Conservation (phyloP, 2,113 vertebrate species). For the Seriola rivoliana region DNA sequence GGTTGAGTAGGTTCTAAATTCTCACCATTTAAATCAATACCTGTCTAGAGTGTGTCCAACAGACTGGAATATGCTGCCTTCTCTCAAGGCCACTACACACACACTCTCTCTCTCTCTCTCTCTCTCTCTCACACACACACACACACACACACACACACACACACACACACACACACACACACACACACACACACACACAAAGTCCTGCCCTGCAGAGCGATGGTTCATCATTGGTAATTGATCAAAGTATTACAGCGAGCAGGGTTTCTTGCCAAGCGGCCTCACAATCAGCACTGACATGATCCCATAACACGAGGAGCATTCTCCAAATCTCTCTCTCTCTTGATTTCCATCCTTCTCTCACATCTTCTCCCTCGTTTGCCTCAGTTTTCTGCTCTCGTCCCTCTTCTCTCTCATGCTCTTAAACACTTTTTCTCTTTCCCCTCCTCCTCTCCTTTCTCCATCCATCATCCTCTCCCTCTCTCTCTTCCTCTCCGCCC, state of each 20-base stretch:
- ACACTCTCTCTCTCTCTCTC: constrained; percentile 7
- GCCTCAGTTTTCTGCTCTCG: constrained; percentile 30
- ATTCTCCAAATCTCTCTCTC: constrained; percentile 17
- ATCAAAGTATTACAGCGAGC: constrained; percentile 74
- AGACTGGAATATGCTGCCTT: constrained; percentile 69
- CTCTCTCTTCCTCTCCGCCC: constrained; percentile 20
- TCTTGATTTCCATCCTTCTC: constrained; percentile 14
- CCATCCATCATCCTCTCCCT: constrained; percentile 45
- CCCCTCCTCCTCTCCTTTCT: constrained; percentile 8
- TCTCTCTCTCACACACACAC: background rate
- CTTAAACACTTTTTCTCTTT: constrained; percentile 19
- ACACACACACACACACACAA: constrained; percentile 30
- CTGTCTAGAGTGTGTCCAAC: constrained; percentile 76
- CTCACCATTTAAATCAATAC: constrained; percentile 78
- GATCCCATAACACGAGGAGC: constrained; percentile 42
- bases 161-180: constrained; percentile 22
- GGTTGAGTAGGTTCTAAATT: constrained; percentile 75
- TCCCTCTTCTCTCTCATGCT: constrained; percentile 1
- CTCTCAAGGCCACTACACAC: constrained; percentile 66
- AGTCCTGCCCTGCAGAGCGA: constrained; percentile 34
- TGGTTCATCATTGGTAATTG: constrained; percentile 75
- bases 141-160: constrained; percentile 37
- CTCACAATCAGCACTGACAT: constrained; percentile 36
- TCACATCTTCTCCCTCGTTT: constrained; percentile 25
- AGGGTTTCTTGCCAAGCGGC: constrained; percentile 44